phyloP scores from a whole-genome alignment of 2,797 vertebrate species.

The Lagorchestes hirsutus region DNA sequence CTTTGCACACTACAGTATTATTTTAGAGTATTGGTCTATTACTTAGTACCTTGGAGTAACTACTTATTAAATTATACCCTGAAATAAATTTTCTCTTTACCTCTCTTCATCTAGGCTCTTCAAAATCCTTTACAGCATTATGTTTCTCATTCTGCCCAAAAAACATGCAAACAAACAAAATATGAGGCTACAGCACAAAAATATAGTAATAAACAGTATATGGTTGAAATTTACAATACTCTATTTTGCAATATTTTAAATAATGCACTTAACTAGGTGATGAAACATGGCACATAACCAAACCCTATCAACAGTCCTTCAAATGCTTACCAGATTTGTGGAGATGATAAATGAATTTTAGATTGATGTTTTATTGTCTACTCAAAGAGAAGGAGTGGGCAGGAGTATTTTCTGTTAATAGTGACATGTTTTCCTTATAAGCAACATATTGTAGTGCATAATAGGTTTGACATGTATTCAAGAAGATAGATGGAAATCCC shows the following conservation, averaged over 20 bases:
- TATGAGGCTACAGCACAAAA: background rate
- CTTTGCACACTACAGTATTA: background rate
- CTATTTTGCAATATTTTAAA: background rate
- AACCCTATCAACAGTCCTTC: background rate
- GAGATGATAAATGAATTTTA: background rate
- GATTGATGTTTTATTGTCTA: background rate
- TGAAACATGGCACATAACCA: background rate
- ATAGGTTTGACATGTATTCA: background rate
- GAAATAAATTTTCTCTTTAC: background rate
- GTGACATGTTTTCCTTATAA: background rate
- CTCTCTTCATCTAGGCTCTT: background rate
- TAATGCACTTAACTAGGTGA: background rate
- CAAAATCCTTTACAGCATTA: background rate
- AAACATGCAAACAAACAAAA: background rate
- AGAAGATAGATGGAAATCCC: background rate
- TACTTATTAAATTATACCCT: background rate
- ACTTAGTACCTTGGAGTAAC: background rate
- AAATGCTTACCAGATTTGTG: background rate
- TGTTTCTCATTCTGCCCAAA: background rate
- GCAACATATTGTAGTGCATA: background rate
- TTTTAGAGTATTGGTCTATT: background rate
- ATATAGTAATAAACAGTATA: background rate
- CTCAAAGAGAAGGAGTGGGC: background rate
- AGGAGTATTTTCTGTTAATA: background rate
- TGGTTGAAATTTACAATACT: background rate